Percentiles rank a stretch among this genome's conserved stretches.
Conservation (phyloP, 2,797 vertebrate genomes). For the Rhynchonycteris naso region DNA sequence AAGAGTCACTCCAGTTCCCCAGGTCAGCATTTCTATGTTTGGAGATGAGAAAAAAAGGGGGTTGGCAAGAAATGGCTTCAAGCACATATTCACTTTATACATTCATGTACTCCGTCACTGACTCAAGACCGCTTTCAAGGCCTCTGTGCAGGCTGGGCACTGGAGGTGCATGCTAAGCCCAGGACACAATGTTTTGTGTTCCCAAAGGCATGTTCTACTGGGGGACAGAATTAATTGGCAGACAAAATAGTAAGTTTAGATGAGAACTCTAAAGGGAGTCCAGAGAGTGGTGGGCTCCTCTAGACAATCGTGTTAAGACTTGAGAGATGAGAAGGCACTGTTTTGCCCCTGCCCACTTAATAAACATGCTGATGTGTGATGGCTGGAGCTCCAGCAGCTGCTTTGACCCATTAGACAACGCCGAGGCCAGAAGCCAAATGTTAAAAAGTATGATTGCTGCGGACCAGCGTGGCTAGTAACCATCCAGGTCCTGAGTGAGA, state of each 20-base stretch:
- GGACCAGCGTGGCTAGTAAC: no score
- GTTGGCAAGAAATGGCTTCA: background rate
- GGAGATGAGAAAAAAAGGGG: background rate
- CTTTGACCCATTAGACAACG: background rate
- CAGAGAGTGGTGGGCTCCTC: background rate
- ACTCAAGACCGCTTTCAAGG: background rate
- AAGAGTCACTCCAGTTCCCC: background rate
- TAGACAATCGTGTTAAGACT: background rate
- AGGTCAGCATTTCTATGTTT: background rate
- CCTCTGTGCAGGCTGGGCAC: background rate
- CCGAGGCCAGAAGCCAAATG: background rate
- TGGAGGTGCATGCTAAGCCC: background rate
- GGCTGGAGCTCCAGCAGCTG: background rate
- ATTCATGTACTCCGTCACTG: background rate
- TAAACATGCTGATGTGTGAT: background rate
- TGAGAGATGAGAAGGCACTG: background rate
- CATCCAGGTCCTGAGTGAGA: no score
- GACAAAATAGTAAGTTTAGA: background rate
- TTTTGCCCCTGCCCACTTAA: background rate
- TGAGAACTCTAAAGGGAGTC: background rate
- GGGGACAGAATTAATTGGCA: background rate
- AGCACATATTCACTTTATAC: background rate
- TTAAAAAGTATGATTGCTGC: background rate
- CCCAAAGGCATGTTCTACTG: background rate
- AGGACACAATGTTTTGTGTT: background rate